Base-by-base conservation (phyloP, 2,797 vertebrate genomes). In the Coregonus suidteri region DNA sequence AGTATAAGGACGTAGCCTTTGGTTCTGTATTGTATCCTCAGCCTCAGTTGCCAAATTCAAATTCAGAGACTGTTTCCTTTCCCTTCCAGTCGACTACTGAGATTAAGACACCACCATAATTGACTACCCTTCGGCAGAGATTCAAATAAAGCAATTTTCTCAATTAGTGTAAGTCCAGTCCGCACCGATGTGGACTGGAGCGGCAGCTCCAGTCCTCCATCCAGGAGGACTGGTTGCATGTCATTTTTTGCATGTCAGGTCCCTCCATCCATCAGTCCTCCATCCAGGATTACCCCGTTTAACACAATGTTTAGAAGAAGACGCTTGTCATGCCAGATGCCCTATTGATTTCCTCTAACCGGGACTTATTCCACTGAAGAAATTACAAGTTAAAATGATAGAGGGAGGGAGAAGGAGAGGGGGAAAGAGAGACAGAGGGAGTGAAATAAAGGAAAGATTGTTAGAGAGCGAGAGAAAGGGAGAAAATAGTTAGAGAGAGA, bases 311-410 rank as follows among this genome's bases (percentile, higher is more conserved):
- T 88, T 85, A 80, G 77, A 84, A 90, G 87, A 88, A 88, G 86
- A 88, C 82, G 77, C 88, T 85, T 91, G 91, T 93, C 89, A 80
- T 75, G 87, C 88, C 90, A 79, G 80, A 91, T 90, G 88, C 86
- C 79, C 87, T 92, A 94, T 94, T 87, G 93, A 94, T 94, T 91
- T 88, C 84, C 85, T 91, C 87, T 89, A 90, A 90, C 90, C 79
- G 81, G 77, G 81, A 83, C 81, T 85, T 79, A 79, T 79, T 92
- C 75, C 20, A 65, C 75, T 54, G 35, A 70, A 34, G 65, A 66
- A 69, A 75, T 20, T 18, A 73, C 35, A 74, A 66, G 52, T 11
- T 30, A 30, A 66, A 66, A 54, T 18, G 16, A 75, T 76, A 59
- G 73, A 64, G 76, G 6, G 25, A 25, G 25, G 13, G 59, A 65